Conservation (phyloP, 2,113 vertebrate species). For the Hemichromis elongatus region DNA sequence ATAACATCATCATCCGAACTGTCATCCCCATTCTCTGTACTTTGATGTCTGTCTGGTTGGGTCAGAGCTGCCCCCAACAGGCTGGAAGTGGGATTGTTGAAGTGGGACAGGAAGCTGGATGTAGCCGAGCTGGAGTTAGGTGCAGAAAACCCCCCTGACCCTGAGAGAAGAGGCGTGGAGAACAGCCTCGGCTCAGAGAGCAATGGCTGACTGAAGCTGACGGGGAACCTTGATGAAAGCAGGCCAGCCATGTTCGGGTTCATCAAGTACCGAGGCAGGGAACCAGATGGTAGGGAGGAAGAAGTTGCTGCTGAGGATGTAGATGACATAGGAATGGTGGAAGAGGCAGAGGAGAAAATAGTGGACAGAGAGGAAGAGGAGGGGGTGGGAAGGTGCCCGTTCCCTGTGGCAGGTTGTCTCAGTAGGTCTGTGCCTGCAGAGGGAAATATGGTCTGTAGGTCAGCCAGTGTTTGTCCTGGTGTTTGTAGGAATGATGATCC, state of each 20-base stretch:
- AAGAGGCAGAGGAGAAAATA: slow-evolving; percentile 81
- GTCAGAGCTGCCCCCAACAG: slow-evolving; percentile 86
- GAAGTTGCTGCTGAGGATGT: slow-evolving; percentile 79
- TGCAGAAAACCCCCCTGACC: slow-evolving; percentile 76
- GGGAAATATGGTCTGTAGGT: slow-evolving; percentile 90
- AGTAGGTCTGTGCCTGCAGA: slow-evolving; percentile 81
- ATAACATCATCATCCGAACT: slow-evolving; percentile 97
- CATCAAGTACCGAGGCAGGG: slow-evolving; percentile 87
- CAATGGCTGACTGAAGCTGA: slow-evolving; percentile 89
- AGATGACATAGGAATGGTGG: slow-evolving; percentile 80
- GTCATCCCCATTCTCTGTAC: slow-evolving; percentile 85
- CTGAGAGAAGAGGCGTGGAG: slow-evolving; percentile 52
- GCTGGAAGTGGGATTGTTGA: slow-evolving; percentile 81
- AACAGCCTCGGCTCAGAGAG: slow-evolving; percentile 82
- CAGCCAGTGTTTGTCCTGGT: slow-evolving; percentile 84
- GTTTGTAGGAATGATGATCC: slow-evolving; percentile 87
- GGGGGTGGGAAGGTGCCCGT: slow-evolving; percentile 50
- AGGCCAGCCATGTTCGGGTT: slow-evolving; percentile 86
- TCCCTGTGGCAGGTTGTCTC: slow-evolving; percentile 56
- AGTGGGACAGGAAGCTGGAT: slow-evolving; percentile 82
- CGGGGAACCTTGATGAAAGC: slow-evolving; percentile 82
- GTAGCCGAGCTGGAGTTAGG: slow-evolving; percentile 79
- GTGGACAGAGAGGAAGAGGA: slow-evolving; percentile 76
- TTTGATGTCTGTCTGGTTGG: slow-evolving; percentile 74
- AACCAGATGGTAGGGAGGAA: slow-evolving; percentile 82